Conservation (phyloP, 1,140 invertebrate genomes). For the Cydia amplana region DNA sequence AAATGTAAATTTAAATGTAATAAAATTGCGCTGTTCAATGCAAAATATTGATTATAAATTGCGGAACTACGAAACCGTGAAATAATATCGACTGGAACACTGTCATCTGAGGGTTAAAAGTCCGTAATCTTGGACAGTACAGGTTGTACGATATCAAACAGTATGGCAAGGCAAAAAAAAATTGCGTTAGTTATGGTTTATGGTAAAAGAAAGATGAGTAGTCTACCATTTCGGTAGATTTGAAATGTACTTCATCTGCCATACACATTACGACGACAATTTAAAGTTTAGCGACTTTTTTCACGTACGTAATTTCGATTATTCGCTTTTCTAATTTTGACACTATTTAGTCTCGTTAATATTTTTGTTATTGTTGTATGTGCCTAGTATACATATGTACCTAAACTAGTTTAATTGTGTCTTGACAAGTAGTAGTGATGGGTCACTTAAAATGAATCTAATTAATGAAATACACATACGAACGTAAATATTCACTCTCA, state of each 20-base stretch:
- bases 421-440: too few species aligned
- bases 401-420: too few species aligned
- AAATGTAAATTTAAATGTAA: too few species aligned
- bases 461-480: too few species aligned
- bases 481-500: too few species aligned
- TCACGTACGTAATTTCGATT: background rate
- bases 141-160: constrained; percentile 1
- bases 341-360: background rate
- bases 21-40: background rate
- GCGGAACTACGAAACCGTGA: constrained; percentile 47
- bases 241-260: too few species aligned
- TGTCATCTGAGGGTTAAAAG: constrained; percentile 45
- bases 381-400: too few species aligned
- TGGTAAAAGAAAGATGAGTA: too few species aligned
- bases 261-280: background rate
- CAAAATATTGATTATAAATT: constrained; percentile 35
- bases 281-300: background rate
- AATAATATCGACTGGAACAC: constrained; percentile 43
- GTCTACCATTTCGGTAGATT: too few species aligned
- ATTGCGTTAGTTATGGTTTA: too few species aligned
- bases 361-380: too few species aligned
- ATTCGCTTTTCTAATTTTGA: background rate
- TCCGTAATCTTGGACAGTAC: constrained; percentile 40
- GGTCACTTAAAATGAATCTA: too few species aligned
- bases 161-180: background rate